These are phyloP conservation scores for Balanococcus diminutus DNA, from an alignment of 2,888 invertebrate species.

Conservation along the genomic window DNA sequence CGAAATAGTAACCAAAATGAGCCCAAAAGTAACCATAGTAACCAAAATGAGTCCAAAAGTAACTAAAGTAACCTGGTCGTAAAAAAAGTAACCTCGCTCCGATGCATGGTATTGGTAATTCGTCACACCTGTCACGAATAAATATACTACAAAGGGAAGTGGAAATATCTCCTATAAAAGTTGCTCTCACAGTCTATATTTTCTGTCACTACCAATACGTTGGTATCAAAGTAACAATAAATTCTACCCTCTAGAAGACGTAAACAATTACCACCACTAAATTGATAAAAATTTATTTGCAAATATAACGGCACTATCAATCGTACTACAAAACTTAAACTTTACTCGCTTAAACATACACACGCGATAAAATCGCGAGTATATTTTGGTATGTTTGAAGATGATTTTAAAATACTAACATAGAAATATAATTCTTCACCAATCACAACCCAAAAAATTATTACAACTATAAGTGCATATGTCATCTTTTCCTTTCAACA, in stretches of 20 bases:
- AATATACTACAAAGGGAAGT: background rate
- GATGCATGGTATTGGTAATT: too few relatives aligned
- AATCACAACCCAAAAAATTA: constrained; percentile 47
- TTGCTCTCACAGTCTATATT: too few relatives aligned
- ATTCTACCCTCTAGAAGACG: background rate
- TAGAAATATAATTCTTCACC: constrained; percentile 25
- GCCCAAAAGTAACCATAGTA: too few relatives aligned
- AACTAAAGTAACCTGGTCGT: too few relatives aligned
- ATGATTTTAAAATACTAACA: background rate
- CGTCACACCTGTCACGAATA: background rate
- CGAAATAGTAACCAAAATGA: too few relatives aligned
- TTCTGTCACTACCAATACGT: background rate
- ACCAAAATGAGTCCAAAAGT: too few relatives aligned
- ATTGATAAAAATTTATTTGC: constrained; percentile 41
- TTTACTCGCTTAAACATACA: constrained; percentile 31
- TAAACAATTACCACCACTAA: background rate
- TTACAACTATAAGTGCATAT: constrained; percentile 16
- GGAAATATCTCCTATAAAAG: too few relatives aligned
- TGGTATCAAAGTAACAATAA: background rate
- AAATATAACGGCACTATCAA: constrained; percentile 52
- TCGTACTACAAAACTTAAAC: constrained; percentile 35
- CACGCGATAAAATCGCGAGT: constrained; percentile 1
- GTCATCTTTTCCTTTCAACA: background rate
- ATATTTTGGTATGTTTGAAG: constrained; percentile 6
- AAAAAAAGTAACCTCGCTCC: too few relatives aligned